These are phyloP conservation scores for Drosophila anomalata DNA, from an alignment of 2,888 invertebrate genomes.

Conservation along the genomic window DNA sequence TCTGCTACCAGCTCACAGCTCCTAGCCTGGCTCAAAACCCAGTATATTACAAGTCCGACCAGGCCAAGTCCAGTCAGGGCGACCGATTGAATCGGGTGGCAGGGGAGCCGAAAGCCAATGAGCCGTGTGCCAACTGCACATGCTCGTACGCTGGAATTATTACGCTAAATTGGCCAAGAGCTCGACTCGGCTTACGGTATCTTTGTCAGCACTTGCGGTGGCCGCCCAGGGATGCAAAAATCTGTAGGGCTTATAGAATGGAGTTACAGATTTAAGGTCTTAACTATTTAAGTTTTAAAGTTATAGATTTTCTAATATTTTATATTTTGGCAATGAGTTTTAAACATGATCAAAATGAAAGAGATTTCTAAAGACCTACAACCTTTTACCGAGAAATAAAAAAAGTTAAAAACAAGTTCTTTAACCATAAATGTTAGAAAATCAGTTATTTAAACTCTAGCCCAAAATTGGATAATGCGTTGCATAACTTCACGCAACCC, in stretches of 20 bases:
- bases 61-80: constrained; percentile 34
- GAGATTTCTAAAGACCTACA: not conserved
- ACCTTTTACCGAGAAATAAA: not conserved
- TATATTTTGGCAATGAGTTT: not conserved
- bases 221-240: constrained; percentile 23
- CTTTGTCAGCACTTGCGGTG: constrained; percentile 30
- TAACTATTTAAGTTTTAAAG: constrained; percentile 2
- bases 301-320: no score
- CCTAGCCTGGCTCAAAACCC: constrained; percentile 12
- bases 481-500: not conserved
- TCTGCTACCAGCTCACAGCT: constrained; percentile 25
- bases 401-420: not conserved
- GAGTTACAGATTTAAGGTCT: constrained; percentile 14
- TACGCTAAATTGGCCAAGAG: constrained; percentile 72
- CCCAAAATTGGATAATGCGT: not conserved
- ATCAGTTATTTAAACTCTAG: not conserved
- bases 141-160: constrained; percentile 64
- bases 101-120: constrained; percentile 50
- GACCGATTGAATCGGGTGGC: constrained; percentile 38
- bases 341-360: not conserved
- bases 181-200: constrained; percentile 39
- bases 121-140: constrained; percentile 68
- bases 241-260: not conserved
- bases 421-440: not conserved
- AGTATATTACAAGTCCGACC: constrained; percentile 19